Percentiles rank a stretch among this genome's conserved stretches.
Conservation (phyloP, 30 jellyfish, hydroid and myxozoan species). For the Sanderia malayensis region DNA sequence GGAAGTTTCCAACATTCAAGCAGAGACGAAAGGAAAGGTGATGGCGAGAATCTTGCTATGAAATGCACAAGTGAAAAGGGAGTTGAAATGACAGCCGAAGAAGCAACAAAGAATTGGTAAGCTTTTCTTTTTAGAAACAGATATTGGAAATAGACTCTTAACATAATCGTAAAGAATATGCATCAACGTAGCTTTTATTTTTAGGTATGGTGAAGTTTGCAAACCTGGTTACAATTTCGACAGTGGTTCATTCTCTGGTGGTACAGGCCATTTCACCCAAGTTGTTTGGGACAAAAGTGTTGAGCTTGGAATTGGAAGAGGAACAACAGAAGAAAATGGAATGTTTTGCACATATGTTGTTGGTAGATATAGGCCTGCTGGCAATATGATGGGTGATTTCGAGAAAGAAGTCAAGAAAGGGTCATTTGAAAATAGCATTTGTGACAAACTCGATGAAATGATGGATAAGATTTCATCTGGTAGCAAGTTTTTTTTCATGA, state of each 20-base stretch:
- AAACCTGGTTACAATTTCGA: conserved; percentile 62
- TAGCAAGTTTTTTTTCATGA: not conserved
- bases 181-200: not conserved
- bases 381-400: conserved; percentile 64
- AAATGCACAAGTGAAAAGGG: conserved; percentile 28
- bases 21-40: conserved; percentile 15
- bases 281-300: conserved; percentile 56
- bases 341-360: conserved; percentile 80
- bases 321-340: conserved; percentile 48
- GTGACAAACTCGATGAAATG: conserved; percentile 51
- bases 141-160: no score
- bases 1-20: conserved; percentile 49
- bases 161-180: no score
- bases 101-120: conserved; percentile 76
- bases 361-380: conserved; percentile 80
- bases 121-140: no score
- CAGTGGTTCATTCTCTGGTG: conserved; percentile 23
- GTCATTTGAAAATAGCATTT: conserved; percentile 39
- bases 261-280: conserved; percentile 66
- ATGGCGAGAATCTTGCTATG: conserved; percentile 44
- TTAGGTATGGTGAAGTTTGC: conserved; percentile 83
- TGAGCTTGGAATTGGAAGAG: conserved; percentile 75
- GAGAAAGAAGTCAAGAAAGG: conserved; percentile 79
- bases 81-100: conserved; percentile 66
- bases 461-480: conserved; percentile 22